Evolutionary conservation across 2,888 invertebrate species (phyloP).

Genomic region (Xylota sylvarum): DNA sequence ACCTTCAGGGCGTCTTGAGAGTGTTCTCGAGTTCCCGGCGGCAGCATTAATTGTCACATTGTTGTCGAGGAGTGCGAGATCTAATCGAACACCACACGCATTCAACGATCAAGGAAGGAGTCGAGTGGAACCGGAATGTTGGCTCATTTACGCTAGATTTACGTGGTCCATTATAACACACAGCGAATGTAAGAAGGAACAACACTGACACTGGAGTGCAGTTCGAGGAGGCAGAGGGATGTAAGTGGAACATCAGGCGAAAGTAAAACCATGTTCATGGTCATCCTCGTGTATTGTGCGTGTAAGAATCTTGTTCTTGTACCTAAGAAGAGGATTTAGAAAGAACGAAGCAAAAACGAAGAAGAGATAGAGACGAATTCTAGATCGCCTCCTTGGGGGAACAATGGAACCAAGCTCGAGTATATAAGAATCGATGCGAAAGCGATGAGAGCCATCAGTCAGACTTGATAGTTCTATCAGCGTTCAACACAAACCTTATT

Average conservation of each 20-base stretch:
- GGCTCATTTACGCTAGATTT: conserved; percentile 64
- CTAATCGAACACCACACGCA: conserved; percentile 63
- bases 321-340: conserved; percentile 40
- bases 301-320: conserved; percentile 44
- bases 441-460: conserved; percentile 77
- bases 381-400: conserved; percentile 2
- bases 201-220: conserved; percentile 2
- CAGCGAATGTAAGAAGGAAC: conserved; percentile 10
- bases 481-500: conserved; percentile 77
- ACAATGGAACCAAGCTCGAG: conserved; percentile 44
- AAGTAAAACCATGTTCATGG: conserved; percentile 73
- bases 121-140: conserved; percentile 44
- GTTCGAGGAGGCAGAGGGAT: too few relatives aligned
- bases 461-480: conserved; percentile 76
- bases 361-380: conserved; percentile 5
- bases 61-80: conserved; percentile 53
- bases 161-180: conserved; percentile 44
- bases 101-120: conserved; percentile 5
- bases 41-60: conserved; percentile 71
- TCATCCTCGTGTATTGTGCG: conserved; percentile 35
- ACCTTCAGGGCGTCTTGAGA: neutral
- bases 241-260: conserved; percentile 44
- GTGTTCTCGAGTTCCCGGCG: neutral
- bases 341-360: neutral
- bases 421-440: conserved; percentile 76